These are phyloP conservation scores for Macheiramphus alcinus DNA, from an alignment of 2,113 vertebrate species.

Conservation along the genomic window DNA sequence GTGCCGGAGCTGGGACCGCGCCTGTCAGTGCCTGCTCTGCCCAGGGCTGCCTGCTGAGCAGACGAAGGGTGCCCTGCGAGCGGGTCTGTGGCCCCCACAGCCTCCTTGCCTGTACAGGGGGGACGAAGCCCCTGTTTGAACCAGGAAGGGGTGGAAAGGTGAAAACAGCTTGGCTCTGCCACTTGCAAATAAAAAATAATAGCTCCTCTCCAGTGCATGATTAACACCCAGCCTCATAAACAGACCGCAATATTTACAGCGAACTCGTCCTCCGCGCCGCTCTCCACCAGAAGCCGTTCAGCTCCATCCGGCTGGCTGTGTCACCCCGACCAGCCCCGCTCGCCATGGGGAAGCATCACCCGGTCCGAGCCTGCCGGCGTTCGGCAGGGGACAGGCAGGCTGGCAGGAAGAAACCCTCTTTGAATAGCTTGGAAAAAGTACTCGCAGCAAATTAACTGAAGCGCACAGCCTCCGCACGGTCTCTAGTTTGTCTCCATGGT, in stretches of 20 bases:
- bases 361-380: rapidly evolving
- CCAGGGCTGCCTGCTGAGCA: neutral
- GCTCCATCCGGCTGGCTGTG: neutral
- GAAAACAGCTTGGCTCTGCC: neutral
- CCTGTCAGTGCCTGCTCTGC: too few relatives aligned
- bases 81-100: rapidly evolving
- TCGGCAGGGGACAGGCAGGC: neutral
- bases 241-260: neutral
- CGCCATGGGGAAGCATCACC: rapidly evolving
- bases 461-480: neutral
- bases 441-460: neutral
- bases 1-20: rapidly evolving
- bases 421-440: neutral
- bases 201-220: neutral
- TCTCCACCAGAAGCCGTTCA: neutral
- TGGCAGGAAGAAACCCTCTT: neutral
- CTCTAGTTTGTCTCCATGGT: constrained; percentile 9
- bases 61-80: neutral
- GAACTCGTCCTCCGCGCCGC: rapidly evolving
- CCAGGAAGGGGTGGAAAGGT: neutral
- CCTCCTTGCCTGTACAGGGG: neutral
- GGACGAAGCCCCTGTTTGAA: neutral
- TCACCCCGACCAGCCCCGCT: rapidly evolving
- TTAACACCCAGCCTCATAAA: neutral
- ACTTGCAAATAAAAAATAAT: neutral